Evolutionary conservation across 2,113 vertebrate species (phyloP).

Genomic region (Apus apus): DNA sequence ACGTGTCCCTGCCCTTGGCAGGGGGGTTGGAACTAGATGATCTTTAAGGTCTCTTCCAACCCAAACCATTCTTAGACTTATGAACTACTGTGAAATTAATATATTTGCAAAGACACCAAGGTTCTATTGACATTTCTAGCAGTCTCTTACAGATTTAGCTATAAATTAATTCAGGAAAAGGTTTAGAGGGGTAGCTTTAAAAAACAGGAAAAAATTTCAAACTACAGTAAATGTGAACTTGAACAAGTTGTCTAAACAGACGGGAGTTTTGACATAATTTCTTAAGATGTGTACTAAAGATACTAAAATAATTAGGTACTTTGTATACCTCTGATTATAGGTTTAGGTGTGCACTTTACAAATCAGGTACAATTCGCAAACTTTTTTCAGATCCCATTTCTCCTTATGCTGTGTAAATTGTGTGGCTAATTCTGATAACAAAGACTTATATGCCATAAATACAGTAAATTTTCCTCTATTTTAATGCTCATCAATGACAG

Average conservation of each 20-base stretch:
- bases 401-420: background rate
- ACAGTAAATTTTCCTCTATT: background rate
- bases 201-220: background rate
- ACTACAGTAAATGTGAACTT: background rate
- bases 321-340: background rate
- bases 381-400: background rate
- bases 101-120: background rate
- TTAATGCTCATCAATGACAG: background rate
- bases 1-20: too few relatives aligned
- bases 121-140: background rate
- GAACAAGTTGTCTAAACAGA: background rate
- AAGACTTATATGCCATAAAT: background rate
- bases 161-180: background rate
- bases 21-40: too few relatives aligned
- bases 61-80: too few relatives aligned
- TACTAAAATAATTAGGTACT: background rate
- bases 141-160: background rate
- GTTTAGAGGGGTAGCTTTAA: background rate
- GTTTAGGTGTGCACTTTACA: background rate
- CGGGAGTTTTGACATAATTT: background rate
- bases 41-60: too few relatives aligned
- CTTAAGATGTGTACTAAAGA: background rate
- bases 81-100: background rate
- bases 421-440: background rate
- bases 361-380: rapidly evolving